Evolutionary conservation across 2,888 invertebrate genomes (phyloP), one percentile per base, ranked within the genome.

Genomic region (Pyralis farinalis): DNA sequence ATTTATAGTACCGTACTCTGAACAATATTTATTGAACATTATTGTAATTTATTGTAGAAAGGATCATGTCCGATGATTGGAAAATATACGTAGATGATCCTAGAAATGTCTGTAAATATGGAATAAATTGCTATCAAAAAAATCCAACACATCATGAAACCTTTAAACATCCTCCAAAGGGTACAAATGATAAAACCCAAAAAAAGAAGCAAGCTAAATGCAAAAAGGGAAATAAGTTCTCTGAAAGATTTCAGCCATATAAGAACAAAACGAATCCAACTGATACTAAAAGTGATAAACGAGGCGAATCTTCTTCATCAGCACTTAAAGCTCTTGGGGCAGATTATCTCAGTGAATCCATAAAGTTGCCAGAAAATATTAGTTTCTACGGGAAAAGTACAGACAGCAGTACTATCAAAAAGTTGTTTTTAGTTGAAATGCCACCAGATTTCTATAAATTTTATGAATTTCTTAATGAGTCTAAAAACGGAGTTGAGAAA

Each of bases 391-490:
- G 90, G 55, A 73, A 83, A 36, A 78, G 89, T 12, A 71, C 75
- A 34, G 88, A 91, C 78, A 38, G 87, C 80, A 60, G 68, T 74
- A 44, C 92, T 90, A 92, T 96, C 34, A 92, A 93, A 55, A 90
- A 93, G 40, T 91, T 95, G 51, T 97, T 97, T 74, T 75, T 96
- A 20, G 91, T 96, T 0, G 91, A 95, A 46, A 97, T 98, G 96
- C 97, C 98, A 0, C 71, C 90, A n/a, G 97, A 98, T 75, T 98
- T 98, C 73, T 97, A 93, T 61, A 86, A 92, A 42, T 95, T 98
- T 71, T 97, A 94, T 92, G 91, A 95, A 34, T 95, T 95, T 60
- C 93, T 96, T 46, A 86, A 91, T 61, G 60, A 86, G 11, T 84
- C 88, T 10, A 82, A 91, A 50, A 48, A 62, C 20, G 53, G 60